Evolutionary conservation across 2,888 invertebrate species (phyloP), one percentile per base, ranked within the genome.

Genomic region (Mythimna pallens): DNA sequence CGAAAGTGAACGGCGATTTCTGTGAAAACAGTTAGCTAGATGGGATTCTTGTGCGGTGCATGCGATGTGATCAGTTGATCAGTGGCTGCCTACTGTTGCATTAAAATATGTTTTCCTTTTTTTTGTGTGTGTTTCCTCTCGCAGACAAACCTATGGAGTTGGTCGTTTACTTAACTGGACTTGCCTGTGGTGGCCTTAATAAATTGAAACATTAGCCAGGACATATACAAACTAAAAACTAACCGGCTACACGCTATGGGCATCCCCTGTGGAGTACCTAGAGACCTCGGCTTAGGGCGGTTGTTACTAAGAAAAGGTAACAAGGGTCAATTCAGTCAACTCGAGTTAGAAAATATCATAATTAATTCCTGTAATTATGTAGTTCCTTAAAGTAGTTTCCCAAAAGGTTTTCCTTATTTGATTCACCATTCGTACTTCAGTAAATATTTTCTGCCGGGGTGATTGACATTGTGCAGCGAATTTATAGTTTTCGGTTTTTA

Each of bases 11-110:
- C 82, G 83, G 84, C 66, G 61, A 64, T 84, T 86, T 87, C 78
- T 83, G 85, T 85, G 84, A 87, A 86, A 91, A 92, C 92, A 88
- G 92, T 91, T 90, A 89, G 83, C 73, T 88, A 79, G 83, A 80
- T 85, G 81, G 85, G 82, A 83, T 82, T 85, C 83, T 84, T 64
- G 71, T 76, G 69, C 61, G 67, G 63, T 74, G 75, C 73, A 73
- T 75, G 70, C 72, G 71, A 78, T 77, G 69, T 69, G 62, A 61
- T 76, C 65, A 59, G 73, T 70, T 66, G 55, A 68, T 47, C 47
- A 36, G 30, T 61, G 58, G 22, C 22, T 59, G 61, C 62, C 63
- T 83, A 36, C 57, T 50, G 40, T 22, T 50, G n/a, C 25, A 14
- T 73, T 50, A 10, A 67, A 64, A 52, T 43, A 17, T 50, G 3